phyloP scores from a whole-genome alignment of 2,113 vertebrate species.

The Ardeotis arabs region DNA sequence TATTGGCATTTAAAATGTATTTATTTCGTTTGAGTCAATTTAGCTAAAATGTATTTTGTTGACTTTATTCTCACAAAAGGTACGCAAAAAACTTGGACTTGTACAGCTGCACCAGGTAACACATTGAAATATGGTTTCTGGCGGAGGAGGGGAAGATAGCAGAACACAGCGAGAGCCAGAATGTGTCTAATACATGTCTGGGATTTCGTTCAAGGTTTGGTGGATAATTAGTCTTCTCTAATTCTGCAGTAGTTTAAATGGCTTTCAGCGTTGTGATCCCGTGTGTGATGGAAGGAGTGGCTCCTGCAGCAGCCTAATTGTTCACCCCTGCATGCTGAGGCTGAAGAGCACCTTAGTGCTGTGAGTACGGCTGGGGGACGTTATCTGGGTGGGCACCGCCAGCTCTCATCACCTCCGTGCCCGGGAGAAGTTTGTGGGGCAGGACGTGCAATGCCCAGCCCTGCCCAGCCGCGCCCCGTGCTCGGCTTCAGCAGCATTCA shows the following conservation, averaged over 20 bases:
- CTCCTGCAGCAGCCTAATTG: rapidly evolving
- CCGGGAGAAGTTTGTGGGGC: not conserved
- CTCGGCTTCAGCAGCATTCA: not conserved
- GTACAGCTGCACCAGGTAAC: not conserved
- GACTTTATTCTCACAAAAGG: not conserved
- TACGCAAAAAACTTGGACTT: not conserved
- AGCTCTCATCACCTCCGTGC: not conserved
- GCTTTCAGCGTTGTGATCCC: not conserved
- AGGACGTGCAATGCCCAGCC: rapidly evolving
- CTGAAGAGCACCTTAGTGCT: not conserved
- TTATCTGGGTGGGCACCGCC: rapidly evolving
- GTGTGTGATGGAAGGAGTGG: not conserved
- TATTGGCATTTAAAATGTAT: not conserved
- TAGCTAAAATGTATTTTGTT: not conserved
- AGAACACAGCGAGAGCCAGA: not conserved
- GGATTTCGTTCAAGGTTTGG: not conserved
- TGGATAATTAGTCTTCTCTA: not conserved
- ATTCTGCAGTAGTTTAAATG: not conserved
- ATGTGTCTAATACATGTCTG: not conserved
- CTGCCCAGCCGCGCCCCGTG: rapidly evolving
- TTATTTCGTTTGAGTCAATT: not conserved
- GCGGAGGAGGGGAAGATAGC: not conserved
- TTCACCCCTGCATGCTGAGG: not conserved
- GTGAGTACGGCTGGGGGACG: not conserved
- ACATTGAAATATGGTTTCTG: rapidly evolving